phyloP scores from a whole-genome alignment of 1,140 invertebrate species.

The Polypedilum vanderplanki region DNA sequence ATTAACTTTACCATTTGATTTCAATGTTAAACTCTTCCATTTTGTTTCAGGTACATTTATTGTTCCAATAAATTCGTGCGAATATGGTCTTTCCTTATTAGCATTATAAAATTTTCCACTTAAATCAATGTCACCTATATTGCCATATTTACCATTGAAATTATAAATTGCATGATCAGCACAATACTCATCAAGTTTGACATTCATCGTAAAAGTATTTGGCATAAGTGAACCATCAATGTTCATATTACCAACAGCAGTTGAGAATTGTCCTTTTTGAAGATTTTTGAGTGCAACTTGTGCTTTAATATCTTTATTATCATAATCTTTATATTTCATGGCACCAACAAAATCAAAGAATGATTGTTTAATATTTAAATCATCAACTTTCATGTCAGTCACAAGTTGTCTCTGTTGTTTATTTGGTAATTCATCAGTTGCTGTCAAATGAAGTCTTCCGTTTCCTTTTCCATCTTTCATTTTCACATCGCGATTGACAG shows the following conservation, averaged over 20 bases:
- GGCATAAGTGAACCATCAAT: conserved; percentile 43
- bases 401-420: conserved; percentile 43
- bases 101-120: conserved; percentile 45
- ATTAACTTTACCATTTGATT: conserved; percentile 36
- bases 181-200: conserved; percentile 38
- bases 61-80: conserved; percentile 40
- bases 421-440: conserved; percentile 38
- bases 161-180: conserved; percentile 34
- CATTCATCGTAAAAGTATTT: conserved; percentile 38
- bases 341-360: conserved; percentile 42
- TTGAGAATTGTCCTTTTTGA: conserved; percentile 37
- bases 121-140: conserved; percentile 33
- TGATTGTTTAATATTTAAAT: conserved; percentile 44
- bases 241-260: conserved; percentile 33
- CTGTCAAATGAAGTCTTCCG: conserved; percentile 39
- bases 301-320: conserved; percentile 40
- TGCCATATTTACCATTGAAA: conserved; percentile 36
- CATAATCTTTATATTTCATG: conserved; percentile 38
- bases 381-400: conserved; percentile 45
- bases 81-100: conserved; percentile 40
- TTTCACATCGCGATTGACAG: conserved; percentile 38
- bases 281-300: conserved; percentile 37
- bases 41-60: conserved; percentile 47
- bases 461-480: conserved; percentile 36
- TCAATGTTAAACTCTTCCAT: conserved; percentile 44